Conservation (phyloP, 2,888 invertebrate genomes). For the Leptopterna dolabrata region DNA sequence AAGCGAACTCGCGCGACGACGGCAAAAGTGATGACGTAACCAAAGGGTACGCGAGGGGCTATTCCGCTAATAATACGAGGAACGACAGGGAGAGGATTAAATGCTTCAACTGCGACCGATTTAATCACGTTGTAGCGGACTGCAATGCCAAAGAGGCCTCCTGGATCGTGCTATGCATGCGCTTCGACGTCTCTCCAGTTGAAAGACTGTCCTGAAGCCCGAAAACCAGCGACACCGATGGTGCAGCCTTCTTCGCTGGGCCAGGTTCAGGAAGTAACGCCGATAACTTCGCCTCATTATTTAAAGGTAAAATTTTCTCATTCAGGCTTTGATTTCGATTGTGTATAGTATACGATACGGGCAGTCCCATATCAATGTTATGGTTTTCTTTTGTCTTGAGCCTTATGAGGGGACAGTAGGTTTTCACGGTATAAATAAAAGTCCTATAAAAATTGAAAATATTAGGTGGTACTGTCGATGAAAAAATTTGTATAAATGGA, state of each 20-base stretch:
- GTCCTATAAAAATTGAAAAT: neutral
- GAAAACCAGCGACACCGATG: no score
- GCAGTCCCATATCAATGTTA: neutral
- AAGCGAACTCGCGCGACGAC: neutral
- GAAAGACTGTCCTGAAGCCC: no score
- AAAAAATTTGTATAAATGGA: neutral
- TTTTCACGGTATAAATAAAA: neutral
- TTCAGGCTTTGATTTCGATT: neutral
- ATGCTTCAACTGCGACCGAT: no score
- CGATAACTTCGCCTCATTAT: neutral
- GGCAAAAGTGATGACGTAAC: neutral
- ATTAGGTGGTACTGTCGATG: neutral
- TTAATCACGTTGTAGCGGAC: no score
- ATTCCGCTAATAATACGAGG: no score
- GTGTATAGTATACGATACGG: neutral
- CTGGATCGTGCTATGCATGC: no score
- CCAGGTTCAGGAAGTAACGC: neutral
- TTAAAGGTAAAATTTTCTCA: neutral
- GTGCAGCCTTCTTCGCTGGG: no score
- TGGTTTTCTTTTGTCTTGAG: constrained; percentile 56
- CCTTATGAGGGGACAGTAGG: neutral
- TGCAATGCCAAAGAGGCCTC: no score
- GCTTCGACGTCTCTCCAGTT: neutral
- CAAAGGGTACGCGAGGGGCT: no score
- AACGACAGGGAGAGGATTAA: no score